Conservation (phyloP, 2,888 invertebrate species). For the Candidula unifasciata region DNA sequence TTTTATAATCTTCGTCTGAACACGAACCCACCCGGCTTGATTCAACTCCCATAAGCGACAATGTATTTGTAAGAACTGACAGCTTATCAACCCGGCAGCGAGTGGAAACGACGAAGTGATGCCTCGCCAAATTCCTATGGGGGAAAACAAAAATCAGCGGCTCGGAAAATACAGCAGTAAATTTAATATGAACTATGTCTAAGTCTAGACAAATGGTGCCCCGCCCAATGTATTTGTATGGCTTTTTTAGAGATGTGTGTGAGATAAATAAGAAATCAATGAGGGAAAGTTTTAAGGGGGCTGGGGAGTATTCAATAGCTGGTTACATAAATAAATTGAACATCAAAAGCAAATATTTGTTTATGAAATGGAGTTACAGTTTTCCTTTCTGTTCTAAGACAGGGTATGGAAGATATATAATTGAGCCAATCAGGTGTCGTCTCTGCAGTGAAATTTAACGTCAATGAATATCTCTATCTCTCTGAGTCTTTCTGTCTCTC, state of each 20-base stretch:
- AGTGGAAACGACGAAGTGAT: constrained; percentile 1
- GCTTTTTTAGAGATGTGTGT: background rate
- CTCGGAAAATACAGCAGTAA: constrained; percentile 35
- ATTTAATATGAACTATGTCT: constrained; percentile 7
- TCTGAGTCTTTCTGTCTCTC: too few species aligned
- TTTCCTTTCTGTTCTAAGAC: background rate
- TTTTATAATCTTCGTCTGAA: background rate
- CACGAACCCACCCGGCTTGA: background rate
- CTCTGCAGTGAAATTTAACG: too few species aligned
- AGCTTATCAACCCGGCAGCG: background rate
- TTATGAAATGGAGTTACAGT: background rate
- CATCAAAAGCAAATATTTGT: background rate
- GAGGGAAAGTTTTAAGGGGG: background rate
- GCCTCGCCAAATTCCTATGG: background rate
- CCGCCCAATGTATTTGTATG: background rate
- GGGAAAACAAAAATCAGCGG: background rate
- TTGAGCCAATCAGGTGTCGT: too few species aligned
- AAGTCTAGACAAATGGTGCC: constrained; percentile 2
- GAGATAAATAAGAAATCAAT: background rate
- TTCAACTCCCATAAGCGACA: too few species aligned
- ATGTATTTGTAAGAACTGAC: background rate
- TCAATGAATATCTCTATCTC: too few species aligned
- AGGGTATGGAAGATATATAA: too few species aligned
- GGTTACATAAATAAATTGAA: background rate
- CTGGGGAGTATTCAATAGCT: background rate